Evolutionary conservation across 2,888 invertebrate genomes (phyloP).

Genomic region (Cantharis rustica): DNA sequence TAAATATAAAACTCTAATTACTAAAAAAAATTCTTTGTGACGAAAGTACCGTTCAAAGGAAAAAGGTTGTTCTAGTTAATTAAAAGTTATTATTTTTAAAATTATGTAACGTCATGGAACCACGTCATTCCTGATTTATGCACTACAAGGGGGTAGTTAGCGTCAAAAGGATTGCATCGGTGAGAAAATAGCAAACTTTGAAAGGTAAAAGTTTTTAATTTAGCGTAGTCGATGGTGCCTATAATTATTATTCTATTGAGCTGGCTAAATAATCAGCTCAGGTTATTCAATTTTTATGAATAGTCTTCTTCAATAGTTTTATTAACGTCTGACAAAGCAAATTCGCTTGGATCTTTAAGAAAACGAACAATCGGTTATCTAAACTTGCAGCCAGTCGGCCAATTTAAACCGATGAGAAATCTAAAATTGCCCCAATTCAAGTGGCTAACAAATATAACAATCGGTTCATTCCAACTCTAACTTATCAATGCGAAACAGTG

Average conservation of each 20-base stretch:
- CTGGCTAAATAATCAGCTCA: constrained; percentile 6
- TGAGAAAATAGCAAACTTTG: neutral
- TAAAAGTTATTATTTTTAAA: neutral
- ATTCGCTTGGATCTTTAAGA: constrained; percentile 15
- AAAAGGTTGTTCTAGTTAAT: neutral
- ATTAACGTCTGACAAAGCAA: constrained; percentile 6
- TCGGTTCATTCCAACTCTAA: constrained; percentile 28
- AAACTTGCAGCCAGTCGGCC: constrained; percentile 14
- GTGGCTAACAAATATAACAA: constrained; percentile 30
- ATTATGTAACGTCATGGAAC: neutral
- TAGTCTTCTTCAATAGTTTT: neutral
- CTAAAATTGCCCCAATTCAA: constrained; percentile 29
- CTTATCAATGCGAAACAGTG: constrained; percentile 37
- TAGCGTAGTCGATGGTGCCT: neutral
- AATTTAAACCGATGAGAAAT: constrained; percentile 25
- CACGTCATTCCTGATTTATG: neutral
- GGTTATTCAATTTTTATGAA: constrained; percentile 8
- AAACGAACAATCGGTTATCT: constrained; percentile 21
- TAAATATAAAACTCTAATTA: neutral
- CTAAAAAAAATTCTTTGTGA: neutral
- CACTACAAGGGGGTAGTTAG: neutral
- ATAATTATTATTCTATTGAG: neutral
- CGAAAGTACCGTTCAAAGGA: neutral
- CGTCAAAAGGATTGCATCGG: neutral
- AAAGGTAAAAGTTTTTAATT: neutral